Percentiles rank a stretch among this genome's conserved stretches.
These are phyloP conservation scores for Anguilla rostrata DNA, from an alignment of 2,113 vertebrate genomes.

Conservation along the genomic window DNA sequence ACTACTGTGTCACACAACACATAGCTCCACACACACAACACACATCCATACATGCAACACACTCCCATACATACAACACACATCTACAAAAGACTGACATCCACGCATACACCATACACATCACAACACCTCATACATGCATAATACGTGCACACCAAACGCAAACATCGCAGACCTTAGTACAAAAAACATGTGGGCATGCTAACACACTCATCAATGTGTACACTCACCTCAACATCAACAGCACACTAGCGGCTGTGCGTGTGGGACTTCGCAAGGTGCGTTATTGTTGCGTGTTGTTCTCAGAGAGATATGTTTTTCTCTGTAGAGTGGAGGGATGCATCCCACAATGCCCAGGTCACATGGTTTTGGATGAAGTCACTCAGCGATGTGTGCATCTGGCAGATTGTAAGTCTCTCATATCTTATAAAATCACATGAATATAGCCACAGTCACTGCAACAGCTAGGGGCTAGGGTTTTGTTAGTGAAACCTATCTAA, in stretches of 20 bases:
- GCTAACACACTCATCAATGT: neutral
- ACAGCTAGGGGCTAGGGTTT: neutral
- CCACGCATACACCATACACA: too few species aligned
- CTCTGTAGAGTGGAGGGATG: constrained; percentile 87
- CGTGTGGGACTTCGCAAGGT: too few species aligned
- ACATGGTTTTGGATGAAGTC: constrained; percentile 91
- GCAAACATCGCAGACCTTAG: too few species aligned
- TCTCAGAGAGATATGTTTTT: constrained; percentile 32
- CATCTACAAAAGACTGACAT: too few species aligned
- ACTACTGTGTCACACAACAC: neutral
- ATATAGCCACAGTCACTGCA: neutral
- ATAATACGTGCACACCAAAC: too few species aligned
- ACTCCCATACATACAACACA: neutral
- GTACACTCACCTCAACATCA: neutral
- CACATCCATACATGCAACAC: neutral
- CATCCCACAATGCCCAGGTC: constrained; percentile 78
- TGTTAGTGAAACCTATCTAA: neutral
- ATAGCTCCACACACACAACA: too few species aligned
- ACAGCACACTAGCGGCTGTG: neutral
- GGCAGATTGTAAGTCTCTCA: constrained; percentile 80
- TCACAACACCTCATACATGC: too few species aligned
- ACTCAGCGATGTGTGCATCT: constrained; percentile 87
- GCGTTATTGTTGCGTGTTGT: neutral
- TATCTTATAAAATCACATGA: neutral
- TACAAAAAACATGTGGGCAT: neutral